phyloP scores from a whole-genome alignment of 35 echinoderm and acorn worm genomes.

The Holothuria glaberrima region DNA sequence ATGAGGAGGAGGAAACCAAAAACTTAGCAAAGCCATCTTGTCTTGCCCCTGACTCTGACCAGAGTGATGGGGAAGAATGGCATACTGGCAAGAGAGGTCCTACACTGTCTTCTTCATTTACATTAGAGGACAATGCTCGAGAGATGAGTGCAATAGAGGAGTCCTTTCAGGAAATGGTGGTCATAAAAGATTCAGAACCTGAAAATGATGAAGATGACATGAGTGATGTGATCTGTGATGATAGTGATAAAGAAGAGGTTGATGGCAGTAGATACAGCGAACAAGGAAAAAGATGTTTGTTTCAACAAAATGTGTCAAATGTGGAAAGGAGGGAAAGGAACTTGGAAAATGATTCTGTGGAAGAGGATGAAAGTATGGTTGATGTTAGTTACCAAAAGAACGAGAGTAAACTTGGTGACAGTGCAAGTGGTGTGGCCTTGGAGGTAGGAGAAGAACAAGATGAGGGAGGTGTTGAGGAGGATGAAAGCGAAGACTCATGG shows the following conservation, averaged over 20 bases:
- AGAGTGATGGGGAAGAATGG: not conserved
- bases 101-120: not conserved
- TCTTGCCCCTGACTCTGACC: not conserved
- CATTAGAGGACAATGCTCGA: not conserved
- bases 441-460: not conserved
- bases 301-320: too few species aligned
- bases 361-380: too few species aligned
- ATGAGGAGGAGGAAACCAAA: not conserved
- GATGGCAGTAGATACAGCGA: too few species aligned
- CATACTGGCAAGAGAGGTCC: not conserved
- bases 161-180: conserved; percentile 32
- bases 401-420: too few species aligned
- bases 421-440: too few species aligned
- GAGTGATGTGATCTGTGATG: too few species aligned
- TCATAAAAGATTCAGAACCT: not conserved
- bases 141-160: conserved; percentile 32
- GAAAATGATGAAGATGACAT: not conserved
- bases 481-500: not conserved
- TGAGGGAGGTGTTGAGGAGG: not conserved
- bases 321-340: not conserved
- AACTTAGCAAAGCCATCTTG: not conserved
- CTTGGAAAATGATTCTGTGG: not conserved
- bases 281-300: too few species aligned
- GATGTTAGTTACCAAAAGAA: too few species aligned
- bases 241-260: too few species aligned